Base-by-base conservation (phyloP, 1,140 invertebrate genomes). In the Neuroterus valhalla region DNA sequence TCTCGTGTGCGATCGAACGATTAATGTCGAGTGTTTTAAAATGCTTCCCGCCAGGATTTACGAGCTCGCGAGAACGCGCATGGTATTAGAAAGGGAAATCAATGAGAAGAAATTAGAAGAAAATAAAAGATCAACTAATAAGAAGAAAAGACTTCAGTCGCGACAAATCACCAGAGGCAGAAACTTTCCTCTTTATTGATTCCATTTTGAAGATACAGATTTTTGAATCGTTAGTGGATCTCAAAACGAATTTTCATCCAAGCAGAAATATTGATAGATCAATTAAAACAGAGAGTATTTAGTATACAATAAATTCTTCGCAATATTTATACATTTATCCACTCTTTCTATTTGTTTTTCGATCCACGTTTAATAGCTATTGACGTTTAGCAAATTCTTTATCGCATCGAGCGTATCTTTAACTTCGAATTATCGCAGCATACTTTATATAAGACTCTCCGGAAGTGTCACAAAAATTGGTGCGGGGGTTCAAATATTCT, bases 11-110 rank as follows among this genome's bases (percentile, higher is more conserved):
- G 66, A 72, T 67, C 19, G 26, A 43, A 52, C 74, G 75, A 81
- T 81, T 81, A 81, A 78, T 74, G 77, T 31, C 44, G 42, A 23
- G 42, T 14, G 70, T 45, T 66, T 45, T 70, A 68, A 72, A 44
- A 45, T 75, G 71, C 78, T 78, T 78, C 76, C 38, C 74, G 76
- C 74, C 76, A 78, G 26, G 31, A 62, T 62, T 62, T 62, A 62
- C 26, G 55, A 38, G 55, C 55, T 62, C 55, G 11, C 55, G 50
- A 15, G 12, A 62, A 62, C 26, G 23, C 31, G 23, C 21, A 23
- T 26, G 52, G 26, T 21, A 62, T 62, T 62, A 62, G 55, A 62
- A 62, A 62, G 55, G 55, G 23, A 62, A 23, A n/a, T 3, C 26
- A 62, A 62, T 31, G 31, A 62, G n/a, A 62, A 62, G 23, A 62